Evolutionary conservation across 2,888 invertebrate genomes (phyloP), one percentile per base, ranked within the genome.

Genomic region (Perizoma affinitatum): DNA sequence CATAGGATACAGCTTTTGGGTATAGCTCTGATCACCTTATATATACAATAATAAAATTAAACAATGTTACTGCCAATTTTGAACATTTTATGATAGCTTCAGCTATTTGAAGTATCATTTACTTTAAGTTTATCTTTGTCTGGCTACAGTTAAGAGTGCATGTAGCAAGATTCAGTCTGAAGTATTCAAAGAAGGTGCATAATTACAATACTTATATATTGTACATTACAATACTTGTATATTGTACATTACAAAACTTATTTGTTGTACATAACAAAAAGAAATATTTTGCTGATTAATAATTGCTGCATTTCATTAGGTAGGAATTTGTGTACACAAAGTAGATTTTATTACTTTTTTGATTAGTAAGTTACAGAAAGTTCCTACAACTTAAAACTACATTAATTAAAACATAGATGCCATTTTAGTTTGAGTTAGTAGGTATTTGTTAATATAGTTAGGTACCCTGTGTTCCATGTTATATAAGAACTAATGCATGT

Each of bases 381-480:
- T 90, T 90, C 90, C 90, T 90, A 89, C 82, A 78, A 83, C 80
- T 84, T 82, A 80, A 83, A 83, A 83, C 76, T 80, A 80, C 47
- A 22, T 22, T 22, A 22, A 22, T 22, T 22, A 1, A 58, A 73
- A 76, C 66, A 55, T 83, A 85, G 86, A 86, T 89, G 90, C 90
- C 90, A 89, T 90, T 86, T 84, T 79, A 69, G 74, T 68, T 63
- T 77, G 76, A 78, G 75, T 77, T 76, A 78, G 75, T 63, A 79
- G 51, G 47, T 35, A 59, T 58, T 77, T 72, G 69, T 76, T 80
- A 76, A 71, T 76, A 71, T 73, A 72, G 65, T 65, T 75, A 75
- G 75, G 79, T 22, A 77, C 75, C 70, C 78, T 83, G 82, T 86
- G 84, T 85, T 84, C 71, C 74, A 78, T 69, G 61, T 76, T 70